These are phyloP conservation scores for Agonopterix arenella DNA, from an alignment of 2,888 invertebrate genomes.

Conservation along the genomic window DNA sequence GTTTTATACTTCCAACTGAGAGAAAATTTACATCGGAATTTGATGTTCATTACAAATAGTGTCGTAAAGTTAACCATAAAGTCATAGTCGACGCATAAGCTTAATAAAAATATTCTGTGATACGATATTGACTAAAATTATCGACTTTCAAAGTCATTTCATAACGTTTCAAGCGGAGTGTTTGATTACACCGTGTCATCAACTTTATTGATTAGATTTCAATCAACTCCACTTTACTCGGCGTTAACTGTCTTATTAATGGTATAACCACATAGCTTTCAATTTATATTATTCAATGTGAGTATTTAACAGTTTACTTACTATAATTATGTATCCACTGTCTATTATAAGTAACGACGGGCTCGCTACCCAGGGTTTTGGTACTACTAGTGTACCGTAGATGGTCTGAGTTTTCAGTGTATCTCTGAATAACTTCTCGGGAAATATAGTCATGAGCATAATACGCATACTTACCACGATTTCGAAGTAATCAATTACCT, in stretches of 20 bases:
- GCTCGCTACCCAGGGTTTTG: too few species aligned
- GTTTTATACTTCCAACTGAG: constrained; percentile 36
- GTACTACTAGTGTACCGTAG: too few species aligned
- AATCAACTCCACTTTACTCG: constrained; percentile 25
- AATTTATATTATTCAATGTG: not conserved
- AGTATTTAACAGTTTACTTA: not conserved
- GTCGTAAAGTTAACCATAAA: constrained; percentile 26
- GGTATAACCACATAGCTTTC: not conserved
- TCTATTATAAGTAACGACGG: too few species aligned
- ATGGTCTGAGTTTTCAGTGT: too few species aligned
- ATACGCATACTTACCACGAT: not conserved
- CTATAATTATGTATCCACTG: too few species aligned
- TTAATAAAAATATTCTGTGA: constrained; percentile 30
- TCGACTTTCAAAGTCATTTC: constrained; percentile 21
- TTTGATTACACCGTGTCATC: constrained; percentile 25
- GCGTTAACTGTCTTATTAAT: not conserved
- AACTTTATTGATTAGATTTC: constrained; percentile 34
- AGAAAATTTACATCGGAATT: constrained; percentile 28
- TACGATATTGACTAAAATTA: constrained; percentile 30
- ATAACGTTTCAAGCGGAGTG: constrained; percentile 16
- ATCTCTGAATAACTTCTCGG: too few species aligned
- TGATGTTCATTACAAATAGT: constrained; percentile 37
- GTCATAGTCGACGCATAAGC: not conserved
- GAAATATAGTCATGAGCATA: too few species aligned
- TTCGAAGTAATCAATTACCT: constrained; percentile 3